These are phyloP conservation scores for Ceyx melanurus DNA, from an alignment of 2,113 vertebrate species.

Conservation along the genomic window DNA sequence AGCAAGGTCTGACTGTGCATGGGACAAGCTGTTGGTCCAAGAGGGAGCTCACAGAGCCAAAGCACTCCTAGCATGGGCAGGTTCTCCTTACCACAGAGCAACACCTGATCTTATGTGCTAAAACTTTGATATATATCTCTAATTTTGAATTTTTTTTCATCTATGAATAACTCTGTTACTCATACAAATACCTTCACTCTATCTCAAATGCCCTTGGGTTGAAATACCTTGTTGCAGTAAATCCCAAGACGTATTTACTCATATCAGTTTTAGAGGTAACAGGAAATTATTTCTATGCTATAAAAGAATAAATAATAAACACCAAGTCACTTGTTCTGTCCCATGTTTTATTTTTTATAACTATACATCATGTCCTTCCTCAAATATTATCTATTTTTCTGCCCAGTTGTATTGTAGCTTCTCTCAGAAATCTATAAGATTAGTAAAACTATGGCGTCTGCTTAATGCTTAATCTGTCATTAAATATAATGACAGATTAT, in stretches of 20 bases:
- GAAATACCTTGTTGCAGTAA: neutral
- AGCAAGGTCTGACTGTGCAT: neutral
- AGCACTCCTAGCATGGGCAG: neutral
- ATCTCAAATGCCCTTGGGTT: neutral
- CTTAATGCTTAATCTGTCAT: too few species aligned
- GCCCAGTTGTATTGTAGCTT: neutral
- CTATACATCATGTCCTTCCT: neutral
- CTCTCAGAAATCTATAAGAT: neutral
- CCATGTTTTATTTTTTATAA: neutral
- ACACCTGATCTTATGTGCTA: neutral
- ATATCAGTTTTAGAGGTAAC: neutral
- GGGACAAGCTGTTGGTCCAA: fast-evolving
- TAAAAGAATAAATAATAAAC: neutral
- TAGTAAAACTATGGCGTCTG: neutral
- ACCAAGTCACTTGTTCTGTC: neutral
- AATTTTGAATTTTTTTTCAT: neutral
- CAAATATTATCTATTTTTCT: neutral
- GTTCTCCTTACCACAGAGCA: neutral
- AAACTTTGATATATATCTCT: neutral
- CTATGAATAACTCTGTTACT: neutral
- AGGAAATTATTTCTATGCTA: neutral
- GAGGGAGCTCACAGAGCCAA: neutral
- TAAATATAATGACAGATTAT: neutral
- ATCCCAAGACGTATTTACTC: neutral
- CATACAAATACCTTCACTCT: neutral